Conservation (phyloP, 2,113 vertebrate species). For the Neodontobutis hainanensis region DNA sequence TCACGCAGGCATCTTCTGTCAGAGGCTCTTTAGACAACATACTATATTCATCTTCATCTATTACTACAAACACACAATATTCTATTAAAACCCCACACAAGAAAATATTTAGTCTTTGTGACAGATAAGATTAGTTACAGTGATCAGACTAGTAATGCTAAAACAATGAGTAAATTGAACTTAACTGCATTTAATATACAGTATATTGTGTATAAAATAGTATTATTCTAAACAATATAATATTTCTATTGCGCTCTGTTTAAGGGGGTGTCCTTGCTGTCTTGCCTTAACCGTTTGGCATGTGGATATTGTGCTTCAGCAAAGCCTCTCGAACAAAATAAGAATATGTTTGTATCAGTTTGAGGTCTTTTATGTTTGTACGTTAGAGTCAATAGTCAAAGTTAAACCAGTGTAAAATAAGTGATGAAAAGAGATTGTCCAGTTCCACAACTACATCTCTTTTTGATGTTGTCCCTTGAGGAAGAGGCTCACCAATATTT, state of each 20-base stretch:
- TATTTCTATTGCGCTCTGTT: not conserved
- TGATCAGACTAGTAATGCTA: too few species aligned
- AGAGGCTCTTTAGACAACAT: not conserved
- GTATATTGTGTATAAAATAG: too few species aligned
- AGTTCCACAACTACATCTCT: not conserved
- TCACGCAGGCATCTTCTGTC: constrained; percentile 44
- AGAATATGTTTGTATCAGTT: not conserved
- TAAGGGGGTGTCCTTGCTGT: not conserved
- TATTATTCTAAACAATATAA: too few species aligned
- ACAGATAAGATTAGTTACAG: too few species aligned
- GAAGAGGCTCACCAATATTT: constrained; percentile 7
- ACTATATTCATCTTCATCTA: constrained; percentile 1
- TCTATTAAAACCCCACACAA: too few species aligned
- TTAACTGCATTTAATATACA: too few species aligned
- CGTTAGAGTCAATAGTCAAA: too few species aligned
- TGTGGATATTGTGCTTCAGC: too few species aligned
- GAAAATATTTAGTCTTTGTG: too few species aligned
- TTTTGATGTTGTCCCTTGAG: not conserved
- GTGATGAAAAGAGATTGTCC: not conserved
- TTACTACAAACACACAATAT: not conserved
- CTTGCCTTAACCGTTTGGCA: too few species aligned
- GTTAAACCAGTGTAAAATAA: not conserved
- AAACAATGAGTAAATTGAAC: too few species aligned
- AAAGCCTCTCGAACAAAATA: not conserved
- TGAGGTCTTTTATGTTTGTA: not conserved